Evolutionary conservation across 2,797 vertebrate species (phyloP), one percentile per base, ranked within the genome.

Genomic region (Cynodonichthys magdalenae): DNA sequence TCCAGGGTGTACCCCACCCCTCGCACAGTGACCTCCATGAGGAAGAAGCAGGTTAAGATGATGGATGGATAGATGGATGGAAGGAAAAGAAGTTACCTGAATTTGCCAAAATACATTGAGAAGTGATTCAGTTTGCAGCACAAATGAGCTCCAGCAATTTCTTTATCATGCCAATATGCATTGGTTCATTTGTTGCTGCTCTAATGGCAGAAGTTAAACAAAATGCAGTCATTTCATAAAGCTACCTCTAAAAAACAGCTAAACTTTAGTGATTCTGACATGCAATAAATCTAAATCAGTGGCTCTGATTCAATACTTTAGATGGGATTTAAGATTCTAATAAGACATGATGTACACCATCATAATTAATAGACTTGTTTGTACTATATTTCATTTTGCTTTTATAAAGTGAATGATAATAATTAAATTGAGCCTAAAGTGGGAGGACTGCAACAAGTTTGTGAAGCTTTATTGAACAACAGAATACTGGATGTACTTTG

Each of bases 51-150:
- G n/a, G n/a, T n/a, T n/a, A n/a, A n/a, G n/a, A n/a, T n/a, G n/a
- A n/a, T n/a, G n/a, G n/a, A n/a, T n/a, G n/a, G n/a, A n/a, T n/a
- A n/a, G n/a, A n/a, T n/a, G n/a, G n/a, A n/a, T n/a, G n/a, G n/a
- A n/a, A n/a, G n/a, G n/a, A 56, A 81, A 51, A 75, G 71, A 78
- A 79, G 9, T 36, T 9, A 58, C 63, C 74, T 75, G 59, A 74
- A 74, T 76, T 52, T 59, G 77, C 79, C 90, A 87, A 85, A 87
- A 88, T 87, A 83, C 83, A 73, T 71, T 46, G 71, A 80, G 41
- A 10, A 59, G 59, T 69, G 45, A 3, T 87, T 87, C 78, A 81
- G 87, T 75, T 81, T 76, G 39, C 46, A 5, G 75, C 53, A 59
- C 69, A 68, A 49, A 53, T 28, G 19, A 65, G 57, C 66, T 69